Conservation (phyloP, 2,888 invertebrate species). For the Julus scanicus region DNA sequence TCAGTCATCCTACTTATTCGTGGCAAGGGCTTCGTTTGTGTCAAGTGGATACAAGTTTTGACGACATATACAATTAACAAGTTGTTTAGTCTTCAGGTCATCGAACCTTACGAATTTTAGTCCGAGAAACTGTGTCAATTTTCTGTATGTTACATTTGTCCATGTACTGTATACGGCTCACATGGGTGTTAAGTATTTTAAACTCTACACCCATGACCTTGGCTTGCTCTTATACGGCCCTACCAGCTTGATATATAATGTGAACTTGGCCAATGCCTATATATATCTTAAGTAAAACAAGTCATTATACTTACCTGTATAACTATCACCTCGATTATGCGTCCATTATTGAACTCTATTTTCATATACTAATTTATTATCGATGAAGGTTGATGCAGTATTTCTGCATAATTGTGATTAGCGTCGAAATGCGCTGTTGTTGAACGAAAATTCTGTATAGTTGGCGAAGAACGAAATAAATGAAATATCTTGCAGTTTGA, state of each 20-base stretch:
- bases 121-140: not conserved
- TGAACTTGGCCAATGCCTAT: not conserved
- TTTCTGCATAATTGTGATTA: not conserved
- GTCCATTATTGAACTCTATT: not conserved
- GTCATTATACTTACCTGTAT: too few species aligned
- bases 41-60: too few species aligned
- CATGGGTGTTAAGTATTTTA: too few species aligned
- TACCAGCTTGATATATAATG: too few species aligned
- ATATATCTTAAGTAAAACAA: not conserved
- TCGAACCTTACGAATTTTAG: not conserved
- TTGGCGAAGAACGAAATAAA: not conserved
- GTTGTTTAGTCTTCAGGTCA: not conserved
- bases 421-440: not conserved
- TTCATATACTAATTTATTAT: constrained; percentile 31
- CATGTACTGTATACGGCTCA: not conserved
- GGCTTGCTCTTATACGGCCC: not conserved
- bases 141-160: not conserved
- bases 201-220: not conserved
- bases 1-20: not conserved
- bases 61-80: too few species aligned
- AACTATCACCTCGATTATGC: not conserved
- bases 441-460: not conserved
- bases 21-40: not conserved
- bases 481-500: not conserved
- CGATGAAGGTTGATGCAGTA: not conserved